Conservation (phyloP, 2,888 invertebrate genomes). For the Phortica okadai region DNA sequence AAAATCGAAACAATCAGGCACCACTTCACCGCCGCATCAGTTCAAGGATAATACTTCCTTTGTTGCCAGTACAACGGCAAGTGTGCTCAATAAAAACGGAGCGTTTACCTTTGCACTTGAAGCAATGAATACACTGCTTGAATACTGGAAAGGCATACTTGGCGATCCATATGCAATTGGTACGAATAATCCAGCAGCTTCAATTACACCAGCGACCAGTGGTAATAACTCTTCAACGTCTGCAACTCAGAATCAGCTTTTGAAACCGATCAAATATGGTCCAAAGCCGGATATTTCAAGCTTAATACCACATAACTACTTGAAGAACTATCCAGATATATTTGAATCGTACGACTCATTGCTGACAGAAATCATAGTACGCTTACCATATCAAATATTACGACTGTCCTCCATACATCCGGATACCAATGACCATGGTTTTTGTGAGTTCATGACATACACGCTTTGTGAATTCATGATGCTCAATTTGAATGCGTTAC, state of each 20-base stretch:
- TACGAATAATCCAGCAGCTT: slow-evolving; percentile 36
- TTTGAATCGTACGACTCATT: slow-evolving; percentile 95
- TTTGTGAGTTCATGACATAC: slow-evolving; percentile 80
- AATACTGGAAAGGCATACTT: slow-evolving; percentile 84
- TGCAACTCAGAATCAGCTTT: slow-evolving; percentile 77
- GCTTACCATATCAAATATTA: slow-evolving; percentile 93
- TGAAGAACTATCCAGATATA: slow-evolving; percentile 94
- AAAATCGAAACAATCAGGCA: slow-evolving; percentile 75
- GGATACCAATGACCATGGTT: slow-evolving; percentile 80
- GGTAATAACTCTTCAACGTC: slow-evolving; percentile 42
- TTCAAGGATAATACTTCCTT: slow-evolving; percentile 79
- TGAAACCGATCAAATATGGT: slow-evolving; percentile 88
- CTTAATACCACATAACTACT: slow-evolving; percentile 94
- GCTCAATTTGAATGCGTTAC: slow-evolving; percentile 84
- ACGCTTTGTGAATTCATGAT: slow-evolving; percentile 96
- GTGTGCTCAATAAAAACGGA: slow-evolving; percentile 82
- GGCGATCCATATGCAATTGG: slow-evolving; percentile 65
- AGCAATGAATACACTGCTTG: slow-evolving; percentile 83
- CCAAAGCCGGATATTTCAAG: slow-evolving; percentile 96
- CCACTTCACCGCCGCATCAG: slow-evolving; percentile 77
- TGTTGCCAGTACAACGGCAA: slow-evolving; percentile 85
- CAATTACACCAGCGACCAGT: slow-evolving; percentile 19
- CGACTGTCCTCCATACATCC: slow-evolving; percentile 75
- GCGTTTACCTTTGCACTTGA: slow-evolving; percentile 85
- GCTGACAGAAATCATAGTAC: slow-evolving; percentile 95